These are phyloP conservation scores for Gavia stellata DNA, from an alignment of 2,113 vertebrate species.

Conservation along the genomic window DNA sequence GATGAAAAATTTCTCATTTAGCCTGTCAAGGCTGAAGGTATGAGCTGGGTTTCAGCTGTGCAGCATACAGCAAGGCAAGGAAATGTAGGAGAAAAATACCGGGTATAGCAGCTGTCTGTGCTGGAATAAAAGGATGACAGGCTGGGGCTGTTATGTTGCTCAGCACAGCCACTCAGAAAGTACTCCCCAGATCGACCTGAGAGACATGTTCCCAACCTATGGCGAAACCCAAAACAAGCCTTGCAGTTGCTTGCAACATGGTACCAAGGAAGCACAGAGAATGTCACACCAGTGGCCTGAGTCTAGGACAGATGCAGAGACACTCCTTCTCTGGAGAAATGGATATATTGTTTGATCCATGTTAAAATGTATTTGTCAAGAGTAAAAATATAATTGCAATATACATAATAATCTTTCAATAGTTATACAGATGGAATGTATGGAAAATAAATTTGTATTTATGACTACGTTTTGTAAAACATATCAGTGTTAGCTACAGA, in stretches of 20 bases:
- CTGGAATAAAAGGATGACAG: not conserved
- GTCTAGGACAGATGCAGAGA: not conserved
- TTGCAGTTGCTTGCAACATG: not conserved
- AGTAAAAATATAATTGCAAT: not conserved
- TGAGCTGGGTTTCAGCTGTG: not conserved
- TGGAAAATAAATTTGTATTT: not conserved
- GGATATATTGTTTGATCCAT: not conserved
- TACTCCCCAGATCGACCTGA: not conserved
- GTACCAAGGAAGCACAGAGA: not conserved
- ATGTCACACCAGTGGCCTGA: not conserved
- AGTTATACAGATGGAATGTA: not conserved
- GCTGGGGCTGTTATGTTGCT: not conserved
- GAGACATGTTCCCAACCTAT: not conserved
- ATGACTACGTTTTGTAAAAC: not conserved
- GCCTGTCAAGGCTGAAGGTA: not conserved
- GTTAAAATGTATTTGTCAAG: not conserved
- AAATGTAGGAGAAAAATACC: not conserved
- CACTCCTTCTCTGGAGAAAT: not conserved
- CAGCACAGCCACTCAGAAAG: not conserved
- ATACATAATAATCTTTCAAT: not conserved
- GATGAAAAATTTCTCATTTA: not conserved
- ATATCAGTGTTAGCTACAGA: not conserved
- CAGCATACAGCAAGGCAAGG: not conserved
- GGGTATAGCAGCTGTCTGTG: not conserved
- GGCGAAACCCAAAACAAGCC: not conserved